Evolutionary conservation across 2,888 invertebrate genomes (phyloP), one percentile per base, ranked within the genome.

Genomic region (Gymnosoma rotundatum): DNA sequence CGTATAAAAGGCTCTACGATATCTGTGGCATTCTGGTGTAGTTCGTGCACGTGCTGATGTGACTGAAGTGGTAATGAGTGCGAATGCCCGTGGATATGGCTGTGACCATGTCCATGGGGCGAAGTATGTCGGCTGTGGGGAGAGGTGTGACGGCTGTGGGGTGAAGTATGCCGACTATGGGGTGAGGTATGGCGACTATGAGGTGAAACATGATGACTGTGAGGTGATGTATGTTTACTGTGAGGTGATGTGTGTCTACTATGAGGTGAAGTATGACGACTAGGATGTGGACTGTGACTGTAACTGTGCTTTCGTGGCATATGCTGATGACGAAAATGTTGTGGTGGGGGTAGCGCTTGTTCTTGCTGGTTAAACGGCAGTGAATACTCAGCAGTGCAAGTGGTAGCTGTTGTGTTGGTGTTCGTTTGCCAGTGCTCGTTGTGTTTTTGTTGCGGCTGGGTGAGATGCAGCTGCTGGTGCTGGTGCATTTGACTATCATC

Each of bases 401-500:
- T 84, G 85, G 85, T 74, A 75, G 87, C 81, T 87, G 88, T 86
- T 86, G 87, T 87, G 85, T 66, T 73, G 79, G 83, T 87, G 89
- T 86, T 87, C 87, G 86, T 87, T 60, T 86, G 88, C 50, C 50
- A 87, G 79, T 87, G 78, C 86, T 87, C 80, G 78, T 88, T 87
- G 83, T 87, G 86, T 85, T 88, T 87, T 78, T 87, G 87, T 36
- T 85, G 84, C 79, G 82, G 85, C 60, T 87, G 87, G 50, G 87
- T 86, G 25, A 88, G 87, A 56, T 86, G 88, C 36, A 84, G 87
- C 18, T 87, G 88, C 60, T 88, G 88, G 83, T 89, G 88, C 81
- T 88, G 88, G 87, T 89, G 88, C 88, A 88, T 88, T 87, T 89
- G 89, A 87, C 88, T 89, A 86, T 91, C 91, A 89, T 91, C 91